Evolutionary conservation across 2,113 vertebrate genomes (phyloP).

Genomic region (Enhydra lutris): DNA sequence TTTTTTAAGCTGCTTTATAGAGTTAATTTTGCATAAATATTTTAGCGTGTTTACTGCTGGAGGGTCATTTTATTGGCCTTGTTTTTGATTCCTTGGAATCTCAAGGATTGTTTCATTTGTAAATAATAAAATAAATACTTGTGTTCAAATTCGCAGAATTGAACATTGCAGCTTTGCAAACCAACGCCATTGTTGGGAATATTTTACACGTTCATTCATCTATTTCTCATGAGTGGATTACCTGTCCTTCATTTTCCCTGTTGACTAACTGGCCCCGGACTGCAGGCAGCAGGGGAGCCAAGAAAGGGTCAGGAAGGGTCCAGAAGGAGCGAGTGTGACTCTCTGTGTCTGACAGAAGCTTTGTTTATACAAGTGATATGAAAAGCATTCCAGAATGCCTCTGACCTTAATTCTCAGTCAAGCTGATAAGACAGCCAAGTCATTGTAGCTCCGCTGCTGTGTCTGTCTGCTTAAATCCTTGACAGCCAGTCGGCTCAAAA

Average conservation of each 20-base stretch:
- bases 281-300: background rate
- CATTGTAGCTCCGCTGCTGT: background rate
- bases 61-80: background rate
- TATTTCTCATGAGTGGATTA: background rate
- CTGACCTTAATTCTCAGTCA: conserved; percentile 34
- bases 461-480: background rate
- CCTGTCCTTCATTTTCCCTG: background rate
- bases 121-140: background rate
- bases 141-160: background rate
- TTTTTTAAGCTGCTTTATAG: background rate
- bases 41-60: background rate
- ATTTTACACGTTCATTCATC: background rate
- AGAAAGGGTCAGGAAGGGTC: background rate
- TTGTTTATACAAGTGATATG: conserved; percentile 37
- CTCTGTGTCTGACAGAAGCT: conserved; percentile 42
- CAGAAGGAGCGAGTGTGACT: conserved; percentile 37
- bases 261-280: background rate
- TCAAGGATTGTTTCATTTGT: background rate
- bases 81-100: background rate
- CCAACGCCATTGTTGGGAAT: accelerated
- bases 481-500: background rate
- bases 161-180: background rate
- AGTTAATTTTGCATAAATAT: background rate
- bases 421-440: conserved; percentile 54
- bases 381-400: conserved; percentile 44